Base-by-base conservation (phyloP, 2,797 vertebrate genomes). In the Lates japonicus region DNA sequence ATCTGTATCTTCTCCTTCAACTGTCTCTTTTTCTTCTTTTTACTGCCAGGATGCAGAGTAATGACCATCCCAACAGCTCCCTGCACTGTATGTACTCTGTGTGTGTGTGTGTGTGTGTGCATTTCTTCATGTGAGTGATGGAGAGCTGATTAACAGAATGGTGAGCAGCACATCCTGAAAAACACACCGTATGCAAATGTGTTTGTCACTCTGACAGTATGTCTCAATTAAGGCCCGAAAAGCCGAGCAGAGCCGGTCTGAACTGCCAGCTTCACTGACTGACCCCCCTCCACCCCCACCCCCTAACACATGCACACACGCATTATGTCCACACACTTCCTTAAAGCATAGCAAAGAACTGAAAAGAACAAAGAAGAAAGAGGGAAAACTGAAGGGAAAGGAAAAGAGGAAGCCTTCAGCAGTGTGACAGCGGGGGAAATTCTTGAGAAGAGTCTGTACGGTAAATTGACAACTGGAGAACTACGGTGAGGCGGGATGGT, bases 151-250 rank as follows among this genome's bases (percentile, higher is more conserved):
- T 97, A 98, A 97, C 96, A 95, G 95, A 96, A 93, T 95, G 95
- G 95, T 91, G 94, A 95, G 94, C 90, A 92, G 42, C 59, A 67
- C 64, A 76, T 95, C 94, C 93, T 95, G 95, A 83, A 96, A 97
- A 97, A 96, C 95, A 97, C 96, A 95, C 93, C 86, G 90, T 96
- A 98, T 98, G 97, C 96, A 98, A 98, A 98, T 98, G 95, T 97
- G 95, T 97, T 97, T 98, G 97, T 98, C 97, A 97, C 97, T 97
- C 94, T 98, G 98, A 99, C 97, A 97, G 96, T 95, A 96, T 94
- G 97, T 98, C 97, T 99, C 97, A 98, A 98, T 98, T 99, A 99
- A 96, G 95, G 95, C 94, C n/a, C n/a, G 75, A 83, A 82, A 88
- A 93, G 94, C 95, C 90, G 92, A 93, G 93, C 93, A 86, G 85